These are phyloP conservation scores for Enchytraeus crypticus DNA, from an alignment of 2,888 invertebrate species.

Conservation along the genomic window DNA sequence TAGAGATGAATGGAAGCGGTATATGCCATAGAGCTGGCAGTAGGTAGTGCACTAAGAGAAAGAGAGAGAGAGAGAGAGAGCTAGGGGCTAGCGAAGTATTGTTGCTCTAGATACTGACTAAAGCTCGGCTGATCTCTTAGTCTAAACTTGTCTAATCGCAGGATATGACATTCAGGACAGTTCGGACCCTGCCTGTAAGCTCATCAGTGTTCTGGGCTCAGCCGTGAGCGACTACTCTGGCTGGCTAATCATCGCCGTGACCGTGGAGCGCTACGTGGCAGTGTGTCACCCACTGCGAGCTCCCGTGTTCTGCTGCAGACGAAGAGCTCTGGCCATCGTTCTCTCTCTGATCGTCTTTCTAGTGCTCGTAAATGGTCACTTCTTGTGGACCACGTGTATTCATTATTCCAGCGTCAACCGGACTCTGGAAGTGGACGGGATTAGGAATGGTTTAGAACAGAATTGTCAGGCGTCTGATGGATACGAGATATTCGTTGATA, in stretches of 20 bases:
- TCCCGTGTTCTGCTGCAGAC: conserved; percentile 5
- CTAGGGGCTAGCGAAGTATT: no score
- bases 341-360: not conserved
- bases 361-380: conserved; percentile 8
- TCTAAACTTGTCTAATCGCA: no score
- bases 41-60: no score
- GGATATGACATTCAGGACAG: conserved; percentile 29
- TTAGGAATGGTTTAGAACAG: no score
- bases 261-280: conserved; percentile 7
- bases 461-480: no score
- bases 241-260: conserved; percentile 15
- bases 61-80: no score
- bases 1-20: no score
- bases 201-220: conserved; percentile 10
- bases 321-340: not conserved
- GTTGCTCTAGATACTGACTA: no score
- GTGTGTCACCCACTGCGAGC: conserved; percentile 8
- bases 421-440: no score
- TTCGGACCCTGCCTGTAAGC: conserved; percentile 25
- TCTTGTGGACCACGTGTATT: conserved; percentile 13
- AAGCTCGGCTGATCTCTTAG: no score
- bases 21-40: no score
- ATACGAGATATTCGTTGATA: conserved; percentile 25
- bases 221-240: conserved; percentile 11
- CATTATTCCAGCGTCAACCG: no score